Evolutionary conservation across 2,888 invertebrate species (phyloP), one percentile per base, ranked within the genome.

Genomic region (Mythimna pallens): DNA sequence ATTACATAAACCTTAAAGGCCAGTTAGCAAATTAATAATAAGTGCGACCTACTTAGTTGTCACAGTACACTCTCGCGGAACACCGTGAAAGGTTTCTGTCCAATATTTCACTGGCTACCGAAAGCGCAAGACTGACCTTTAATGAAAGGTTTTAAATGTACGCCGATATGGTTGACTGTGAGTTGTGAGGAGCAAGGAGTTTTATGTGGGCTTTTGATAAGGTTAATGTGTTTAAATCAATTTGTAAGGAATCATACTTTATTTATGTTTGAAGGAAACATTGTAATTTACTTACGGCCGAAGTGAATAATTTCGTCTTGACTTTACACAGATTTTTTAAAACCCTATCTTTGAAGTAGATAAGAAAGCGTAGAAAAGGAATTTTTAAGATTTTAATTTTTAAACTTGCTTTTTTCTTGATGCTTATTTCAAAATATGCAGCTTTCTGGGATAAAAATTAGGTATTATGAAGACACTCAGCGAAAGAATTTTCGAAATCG

Each of bases 191-290:
- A 52, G 50, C 66, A 59, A 30, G 55, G 22, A 65, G 62, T 5
- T 43, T 58, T 22, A 63, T 34, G 62, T 59, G 30, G 2, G 62
- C 64, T 77, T 84, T 84, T 63, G 69, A 78, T 80, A 78, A 81
- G 63, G 77, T 77, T 79, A 81, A 80, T 80, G 69, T 36, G 59
- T 61, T 79, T 79, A 64, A 70, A 82, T 82, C 80, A 79, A 73
- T 82, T 82, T 79, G 70, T 65, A 69, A 8, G 1, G 59, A 61
- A 67, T 73, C 50, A 55, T 47, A 54, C 54, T 58, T 81, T 77
- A 63, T 64, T 71, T 62, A 58, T 65, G 22, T 70, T 65, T 62
- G 30, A 52, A 22, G 20, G 54, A 8, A 54, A 78, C 65, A 58
- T 59, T 22, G 70, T 65, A 43, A 59, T 64, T 65, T 76, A 76